Conservation (phyloP, 2,888 invertebrate genomes). For the Trichacis sp. region DNA sequence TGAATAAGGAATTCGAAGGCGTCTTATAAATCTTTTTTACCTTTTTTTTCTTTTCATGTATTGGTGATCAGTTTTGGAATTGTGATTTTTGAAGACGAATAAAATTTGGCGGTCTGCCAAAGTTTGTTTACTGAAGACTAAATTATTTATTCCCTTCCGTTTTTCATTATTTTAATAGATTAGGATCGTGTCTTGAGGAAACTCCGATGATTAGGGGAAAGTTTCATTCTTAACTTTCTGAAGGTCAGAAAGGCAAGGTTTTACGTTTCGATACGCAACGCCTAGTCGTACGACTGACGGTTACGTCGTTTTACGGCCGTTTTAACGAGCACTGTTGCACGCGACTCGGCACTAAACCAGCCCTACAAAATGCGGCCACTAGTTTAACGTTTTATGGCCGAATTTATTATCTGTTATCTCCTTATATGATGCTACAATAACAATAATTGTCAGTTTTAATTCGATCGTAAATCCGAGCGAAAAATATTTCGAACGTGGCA, state of each 20-base stretch:
- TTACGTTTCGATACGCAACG: slow-evolving; percentile 42
- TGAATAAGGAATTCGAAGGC: too few relatives aligned
- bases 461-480: slow-evolving; percentile 62
- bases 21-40: too few relatives aligned
- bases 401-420: slow-evolving; percentile 70
- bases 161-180: too few relatives aligned
- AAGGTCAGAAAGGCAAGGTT: slow-evolving; percentile 29
- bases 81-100: too few relatives aligned
- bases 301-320: slow-evolving; percentile 66
- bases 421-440: slow-evolving; percentile 68
- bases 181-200: too few relatives aligned
- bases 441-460: slow-evolving; percentile 69
- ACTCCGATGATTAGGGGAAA: too few relatives aligned
- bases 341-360: slow-evolving; percentile 68
- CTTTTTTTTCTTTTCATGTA: too few relatives aligned
- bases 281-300: slow-evolving; percentile 51
- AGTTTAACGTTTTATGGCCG: slow-evolving; percentile 67
- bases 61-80: too few relatives aligned
- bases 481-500: slow-evolving; percentile 54
- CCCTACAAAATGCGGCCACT: slow-evolving; percentile 67
- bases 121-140: too few relatives aligned
- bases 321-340: slow-evolving; percentile 68
- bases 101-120: too few relatives aligned
- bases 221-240: slow-evolving; percentile 5
- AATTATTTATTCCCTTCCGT: too few relatives aligned